phyloP scores from a whole-genome alignment of 1,140 invertebrate species.

The Lepidurus arcticus region DNA sequence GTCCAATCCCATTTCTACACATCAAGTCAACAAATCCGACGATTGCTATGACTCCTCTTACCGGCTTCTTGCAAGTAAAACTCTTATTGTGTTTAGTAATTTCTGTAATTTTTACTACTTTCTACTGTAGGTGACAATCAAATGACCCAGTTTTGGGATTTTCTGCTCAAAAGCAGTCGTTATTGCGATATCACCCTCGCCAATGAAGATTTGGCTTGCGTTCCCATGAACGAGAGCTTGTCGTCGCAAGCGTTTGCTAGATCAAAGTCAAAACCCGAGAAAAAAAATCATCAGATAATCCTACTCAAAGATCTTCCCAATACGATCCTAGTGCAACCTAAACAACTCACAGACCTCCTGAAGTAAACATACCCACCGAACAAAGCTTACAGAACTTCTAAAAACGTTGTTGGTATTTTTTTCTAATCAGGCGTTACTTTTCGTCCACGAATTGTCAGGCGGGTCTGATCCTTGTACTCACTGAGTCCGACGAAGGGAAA shows the following conservation, averaged over 20 bases:
- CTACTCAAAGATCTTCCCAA: constrained; percentile 4
- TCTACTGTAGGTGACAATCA: background rate
- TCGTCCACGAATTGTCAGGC: background rate
- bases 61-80: background rate
- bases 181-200: background rate
- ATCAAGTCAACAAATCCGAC: background rate
- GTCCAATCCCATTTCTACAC: constrained; percentile 5
- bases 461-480: background rate
- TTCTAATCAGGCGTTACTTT: background rate
- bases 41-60: background rate
- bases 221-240: background rate
- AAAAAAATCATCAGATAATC: background rate
- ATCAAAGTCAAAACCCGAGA: background rate
- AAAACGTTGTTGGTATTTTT: too few species aligned
- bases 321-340: background rate
- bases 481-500: background rate
- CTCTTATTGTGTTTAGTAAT: background rate
- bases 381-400: too few species aligned
- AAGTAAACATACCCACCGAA: background rate
- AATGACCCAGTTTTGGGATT: constrained; percentile 14
- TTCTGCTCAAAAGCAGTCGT: constrained; percentile 10
- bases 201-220: background rate
- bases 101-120: background rate
- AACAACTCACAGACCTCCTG: background rate
- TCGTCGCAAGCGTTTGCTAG: constrained; percentile 1